Conservation (phyloP, 2,797 vertebrate genomes). For the Scleropages formosus region DNA sequence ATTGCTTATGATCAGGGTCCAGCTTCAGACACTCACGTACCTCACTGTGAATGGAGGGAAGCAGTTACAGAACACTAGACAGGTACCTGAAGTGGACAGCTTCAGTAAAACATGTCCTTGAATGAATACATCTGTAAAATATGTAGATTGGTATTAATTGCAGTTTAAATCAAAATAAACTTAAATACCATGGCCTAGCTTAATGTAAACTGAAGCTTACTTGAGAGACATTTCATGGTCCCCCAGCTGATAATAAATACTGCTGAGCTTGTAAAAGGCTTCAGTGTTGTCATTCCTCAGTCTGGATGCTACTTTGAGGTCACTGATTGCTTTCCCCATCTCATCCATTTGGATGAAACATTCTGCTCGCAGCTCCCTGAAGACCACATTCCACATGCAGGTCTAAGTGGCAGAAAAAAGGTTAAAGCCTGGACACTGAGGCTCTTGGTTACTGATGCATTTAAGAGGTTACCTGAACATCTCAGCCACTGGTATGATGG, state of each 20-base stretch:
- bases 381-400: slow-evolving; percentile 88
- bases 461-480: neutral
- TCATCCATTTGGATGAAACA: slow-evolving; percentile 90
- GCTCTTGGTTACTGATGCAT: no score
- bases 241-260: slow-evolving; percentile 89
- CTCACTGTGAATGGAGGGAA: slow-evolving; percentile 69
- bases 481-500: neutral
- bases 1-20: slow-evolving; percentile 93
- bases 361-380: slow-evolving; percentile 91
- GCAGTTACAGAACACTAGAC: neutral
- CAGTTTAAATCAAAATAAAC: neutral
- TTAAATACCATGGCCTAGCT: neutral
- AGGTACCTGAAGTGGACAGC: neutral
- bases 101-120: neutral
- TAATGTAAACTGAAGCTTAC: slow-evolving; percentile 61
- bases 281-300: slow-evolving; percentile 91
- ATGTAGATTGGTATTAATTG: neutral
- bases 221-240: slow-evolving; percentile 94
- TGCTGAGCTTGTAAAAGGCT: slow-evolving; percentile 94
- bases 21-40: slow-evolving; percentile 95
- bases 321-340: slow-evolving; percentile 88
- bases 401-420: slow-evolving; percentile 64
- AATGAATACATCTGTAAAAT: neutral
- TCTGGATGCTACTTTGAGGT: slow-evolving; percentile 92
- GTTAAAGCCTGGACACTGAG: no score